Percentiles rank a stretch among this genome's conserved stretches.
Conservation (phyloP, 35 echinoderm and acorn worm species). For the Eucidaris tribuloides region DNA sequence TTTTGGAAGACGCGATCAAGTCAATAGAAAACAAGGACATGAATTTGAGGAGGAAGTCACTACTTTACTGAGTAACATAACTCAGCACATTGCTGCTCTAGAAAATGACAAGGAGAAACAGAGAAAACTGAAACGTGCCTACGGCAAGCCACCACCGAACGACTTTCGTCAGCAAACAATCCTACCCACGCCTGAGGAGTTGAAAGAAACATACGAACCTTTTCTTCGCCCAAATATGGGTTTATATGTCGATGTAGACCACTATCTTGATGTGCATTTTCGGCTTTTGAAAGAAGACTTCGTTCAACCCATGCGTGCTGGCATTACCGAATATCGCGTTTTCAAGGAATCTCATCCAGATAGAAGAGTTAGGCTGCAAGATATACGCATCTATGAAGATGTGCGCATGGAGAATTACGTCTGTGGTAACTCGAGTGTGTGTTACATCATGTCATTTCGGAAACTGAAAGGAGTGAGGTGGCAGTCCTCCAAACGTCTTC, state of each 20-base stretch:
- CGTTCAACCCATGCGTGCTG: constrained; percentile 41
- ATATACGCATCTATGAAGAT: constrained; percentile 59
- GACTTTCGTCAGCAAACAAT: constrained; percentile 66
- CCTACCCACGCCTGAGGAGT: constrained; percentile 28
- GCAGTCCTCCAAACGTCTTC: constrained; percentile 65
- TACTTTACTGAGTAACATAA: background rate
- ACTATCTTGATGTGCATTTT: constrained; percentile 78
- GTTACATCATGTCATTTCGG: background rate
- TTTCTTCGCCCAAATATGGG: constrained; percentile 68
- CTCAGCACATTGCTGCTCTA: background rate
- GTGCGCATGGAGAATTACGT: background rate
- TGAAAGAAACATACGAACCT: background rate
- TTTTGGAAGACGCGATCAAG: constrained; percentile 12
- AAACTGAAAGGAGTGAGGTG: constrained; percentile 40
- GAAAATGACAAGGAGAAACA: constrained; percentile 15
- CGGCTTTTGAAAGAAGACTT: constrained; percentile 69
- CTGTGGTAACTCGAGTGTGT: background rate
- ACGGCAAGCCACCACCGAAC: constrained; percentile 48
- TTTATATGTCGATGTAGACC: constrained; percentile 13
- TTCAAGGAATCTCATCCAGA: background rate
- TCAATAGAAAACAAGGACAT: background rate
- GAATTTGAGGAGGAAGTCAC: background rate
- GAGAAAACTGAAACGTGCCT: background rate
- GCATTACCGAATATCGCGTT: constrained; percentile 37
- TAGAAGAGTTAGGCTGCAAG: background rate